Base-by-base conservation (phyloP, 2,797 vertebrate species). In the Aplochiton taeniatus region DNA sequence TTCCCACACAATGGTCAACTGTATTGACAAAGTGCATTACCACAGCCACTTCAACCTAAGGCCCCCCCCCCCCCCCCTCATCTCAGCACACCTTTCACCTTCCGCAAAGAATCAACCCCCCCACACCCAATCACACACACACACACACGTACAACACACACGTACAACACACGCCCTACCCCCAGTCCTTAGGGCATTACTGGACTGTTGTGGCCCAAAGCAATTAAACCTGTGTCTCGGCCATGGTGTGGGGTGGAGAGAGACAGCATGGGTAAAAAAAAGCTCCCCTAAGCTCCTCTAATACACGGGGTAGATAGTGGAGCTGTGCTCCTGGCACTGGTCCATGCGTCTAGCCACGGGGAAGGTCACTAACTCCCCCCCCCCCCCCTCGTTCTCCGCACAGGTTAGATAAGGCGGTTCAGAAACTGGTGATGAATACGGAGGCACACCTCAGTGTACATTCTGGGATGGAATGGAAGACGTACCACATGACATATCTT, bases 11-110 rank as follows among this genome's bases (percentile, higher is more conserved):
- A 31, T 6, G 6, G 31, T 31, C 31, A 31, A 31, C 31, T 31
- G 3, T 6, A 31, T 31, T 31, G 2, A 6, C 31, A 63, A 66
- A 43, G 56, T 65, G 47, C 44, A 69, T 84, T 83, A 58, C 72
- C 77, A 83, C 74, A 76, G 75, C 31, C 31, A 31, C 3, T 6
- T 31, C 31, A 31, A 31, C 31, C 31, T n/a, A 82, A 75, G 72
- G 61, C 49, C 60, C 52, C 12, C 61, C 58, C 54, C 70, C 54
- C 68, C 20, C 48, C 18, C 61, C 11, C 42, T 12, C 13, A 12
- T 14, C 53, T 48, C 52, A 10, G 10, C 50, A 48, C 19, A 56
- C 45, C 16, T 61, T 10, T 12, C 42, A 17, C 19, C 70, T 44
- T 54, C 9, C 2, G 17, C 44, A 43, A 42, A 57, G 19, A 68